Evolutionary conservation across 2,113 vertebrate genomes (phyloP).

Genomic region (Albula glossodonta): DNA sequence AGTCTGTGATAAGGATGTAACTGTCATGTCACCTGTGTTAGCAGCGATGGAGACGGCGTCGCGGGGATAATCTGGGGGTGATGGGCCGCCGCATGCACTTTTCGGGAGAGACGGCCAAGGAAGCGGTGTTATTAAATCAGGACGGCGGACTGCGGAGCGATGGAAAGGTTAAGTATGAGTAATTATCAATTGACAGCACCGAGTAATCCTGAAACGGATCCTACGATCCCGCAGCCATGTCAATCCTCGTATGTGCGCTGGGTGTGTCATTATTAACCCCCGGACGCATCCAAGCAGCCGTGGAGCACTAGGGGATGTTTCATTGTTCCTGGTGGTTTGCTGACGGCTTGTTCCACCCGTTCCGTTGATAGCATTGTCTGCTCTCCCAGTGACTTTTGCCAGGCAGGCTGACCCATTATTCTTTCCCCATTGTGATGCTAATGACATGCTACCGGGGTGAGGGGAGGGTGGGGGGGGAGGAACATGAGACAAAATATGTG

Average conservation of each 20-base stretch:
- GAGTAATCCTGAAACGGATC: conserved; percentile 30
- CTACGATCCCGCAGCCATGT: conserved; percentile 1
- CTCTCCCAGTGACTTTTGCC: conserved; percentile 25
- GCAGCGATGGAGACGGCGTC: background rate
- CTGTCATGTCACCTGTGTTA: conserved; percentile 23
- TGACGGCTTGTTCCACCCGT: conserved; percentile 10
- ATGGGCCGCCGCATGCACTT: background rate
- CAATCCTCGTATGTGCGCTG: background rate
- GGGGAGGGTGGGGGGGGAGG: background rate
- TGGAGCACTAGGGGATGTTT: background rate
- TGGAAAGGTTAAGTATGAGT: conserved; percentile 41
- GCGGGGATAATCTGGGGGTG: conserved; percentile 17
- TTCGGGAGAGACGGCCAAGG: conserved; percentile 15
- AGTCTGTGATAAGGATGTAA: background rate
- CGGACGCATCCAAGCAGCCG: background rate
- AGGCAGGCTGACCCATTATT: conserved; percentile 31
- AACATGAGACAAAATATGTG: background rate
- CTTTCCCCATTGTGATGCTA: conserved; percentile 29
- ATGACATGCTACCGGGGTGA: conserved; percentile 19
- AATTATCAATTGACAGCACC: conserved; percentile 37
- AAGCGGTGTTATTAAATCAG: conserved; percentile 32
- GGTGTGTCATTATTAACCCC: conserved; percentile 17
- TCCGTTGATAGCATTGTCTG: conserved; percentile 26
- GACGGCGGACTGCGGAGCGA: conserved; percentile 3
- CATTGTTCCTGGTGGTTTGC: conserved; percentile 7